Base-by-base conservation (phyloP, 2,113 vertebrate species). In the Cnemophilus loriae region DNA sequence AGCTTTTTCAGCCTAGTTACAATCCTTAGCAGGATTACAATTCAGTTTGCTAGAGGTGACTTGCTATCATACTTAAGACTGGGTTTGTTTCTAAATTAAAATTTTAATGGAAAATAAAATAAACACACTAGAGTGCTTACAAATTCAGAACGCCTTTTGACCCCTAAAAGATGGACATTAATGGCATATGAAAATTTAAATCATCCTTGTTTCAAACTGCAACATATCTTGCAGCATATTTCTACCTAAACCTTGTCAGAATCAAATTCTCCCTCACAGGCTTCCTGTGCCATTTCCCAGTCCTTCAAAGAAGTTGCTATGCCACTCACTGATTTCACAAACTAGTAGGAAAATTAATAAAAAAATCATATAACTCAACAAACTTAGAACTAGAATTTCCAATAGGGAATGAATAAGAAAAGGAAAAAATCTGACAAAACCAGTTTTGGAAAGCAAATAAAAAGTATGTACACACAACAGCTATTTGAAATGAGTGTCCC, bases 21-120 rank as follows among this genome's bases (percentile, higher is more conserved):
- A 96, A 88, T 93, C 92, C 87, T 95, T 94, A 95, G 52, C 37
- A 91, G 93, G 71, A 94, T 96, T 96, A 93, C 53, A 94, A 93
- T 96, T 93, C 84, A 73, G 41, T 37, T 95, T 94, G 83, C 93
- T 95, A 95, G 64, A 92, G 74, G 87, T 92, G 37, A 92, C 87
- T 92, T 97, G 55, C 63, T 85, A 69, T 24, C 12, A 42, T 71
- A 95, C 39, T 87, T 84, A 92, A 76, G 64, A 91, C 81, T 89
- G 76, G 63, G 89, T 96, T 97, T 96, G 93, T 96, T 98, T 75
- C 84, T 96, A 96, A 94, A 95, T 95, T 84, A 89, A 35, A 56
- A 85, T 94, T 83, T 93, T 87, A 94, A 70, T 28, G 80, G 68
- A 90, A 92, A 95, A 81, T 53, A 95, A 88, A 97, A 87, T 42